Base-by-base conservation (phyloP, 2,113 vertebrate species). In the Xenus cinereus region DNA sequence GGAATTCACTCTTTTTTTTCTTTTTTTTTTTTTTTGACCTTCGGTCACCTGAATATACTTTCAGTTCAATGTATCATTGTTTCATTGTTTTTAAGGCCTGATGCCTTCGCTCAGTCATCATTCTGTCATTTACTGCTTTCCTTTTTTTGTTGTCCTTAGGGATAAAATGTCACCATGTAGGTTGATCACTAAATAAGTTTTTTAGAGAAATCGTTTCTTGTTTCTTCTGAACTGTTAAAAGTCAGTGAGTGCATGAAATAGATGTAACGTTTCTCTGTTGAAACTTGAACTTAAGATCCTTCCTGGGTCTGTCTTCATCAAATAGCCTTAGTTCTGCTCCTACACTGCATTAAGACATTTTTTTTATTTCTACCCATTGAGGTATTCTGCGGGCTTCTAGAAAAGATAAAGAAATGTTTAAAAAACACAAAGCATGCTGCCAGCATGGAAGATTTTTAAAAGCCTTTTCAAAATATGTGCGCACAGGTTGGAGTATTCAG, bases 141-240 rank as follows among this genome's bases (percentile, higher is more conserved):
- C 17, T 63, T 11, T 77, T 84, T 11, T 20, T 69, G 5, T 82
- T 87, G 39, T 87, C 62, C 71, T 62, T 79, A 79, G 75, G 81
- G 45, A 87, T 56, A 76, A 89, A 91, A 91, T 90, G 63, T 94
- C 90, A 88, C 51, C 43, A n/a, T 33, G 60, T 18, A 89, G 76
- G n/a, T 41, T 94, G 85, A 81, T 90, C 87, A 72, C 85, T 93
- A 72, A 93, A 83, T 54, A 81, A n/a, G 9, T 66, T 90, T 88
- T 51, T 51, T 56, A 43, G 26, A 87, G 41, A 62, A 88, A 80
- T 69, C 1, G 0, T n/a, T 79, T 88, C n/a, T 64, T 90, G 26
- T 85, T 85, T 91, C 26, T 35, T 93, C 35, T 81, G 51, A 81
- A 74, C 59, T 80, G 46, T 59, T 77, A 24, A 6, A 93, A 95